Evolutionary conservation across 2,888 invertebrate species (phyloP).

Genomic region (Heterodera filipjevi): DNA sequence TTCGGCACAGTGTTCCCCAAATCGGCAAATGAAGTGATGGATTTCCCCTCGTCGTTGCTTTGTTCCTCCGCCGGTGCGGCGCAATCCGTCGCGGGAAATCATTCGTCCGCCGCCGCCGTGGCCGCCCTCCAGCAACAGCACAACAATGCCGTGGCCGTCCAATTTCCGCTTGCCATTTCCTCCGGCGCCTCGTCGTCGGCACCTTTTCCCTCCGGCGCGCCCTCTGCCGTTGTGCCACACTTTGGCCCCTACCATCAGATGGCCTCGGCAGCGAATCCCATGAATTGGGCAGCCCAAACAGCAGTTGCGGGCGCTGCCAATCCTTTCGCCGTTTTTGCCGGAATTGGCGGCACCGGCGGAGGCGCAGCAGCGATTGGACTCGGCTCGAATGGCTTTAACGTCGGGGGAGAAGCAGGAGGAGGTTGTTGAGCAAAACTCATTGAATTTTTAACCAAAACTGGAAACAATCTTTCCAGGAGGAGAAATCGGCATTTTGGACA

Average conservation of each 20-base stretch:
- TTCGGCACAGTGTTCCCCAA: background rate
- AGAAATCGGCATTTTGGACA: background rate
- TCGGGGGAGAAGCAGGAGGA: background rate
- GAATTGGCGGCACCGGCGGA: background rate
- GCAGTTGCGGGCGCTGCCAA: background rate
- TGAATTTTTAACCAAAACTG: background rate
- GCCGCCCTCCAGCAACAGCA: background rate
- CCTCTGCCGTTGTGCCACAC: background rate
- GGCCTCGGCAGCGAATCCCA: background rate
- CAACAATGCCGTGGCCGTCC: background rate
- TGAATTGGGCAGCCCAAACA: background rate
- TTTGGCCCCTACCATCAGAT: background rate
- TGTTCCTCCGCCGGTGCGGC: background rate
- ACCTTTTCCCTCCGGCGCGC: background rate
- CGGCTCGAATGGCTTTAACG: background rate
- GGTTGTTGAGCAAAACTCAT: background rate
- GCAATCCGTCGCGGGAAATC: background rate
- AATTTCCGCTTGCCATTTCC: background rate
- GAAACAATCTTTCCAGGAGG: background rate
- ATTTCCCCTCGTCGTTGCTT: background rate
- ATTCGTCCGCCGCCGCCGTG: background rate
- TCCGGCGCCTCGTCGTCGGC: background rate
- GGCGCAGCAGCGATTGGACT: background rate
- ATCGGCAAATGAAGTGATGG: background rate
- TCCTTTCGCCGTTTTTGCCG: slow-evolving; percentile 2